Conservation (phyloP, 1,140 invertebrate genomes). For the Aplysia californica region DNA sequence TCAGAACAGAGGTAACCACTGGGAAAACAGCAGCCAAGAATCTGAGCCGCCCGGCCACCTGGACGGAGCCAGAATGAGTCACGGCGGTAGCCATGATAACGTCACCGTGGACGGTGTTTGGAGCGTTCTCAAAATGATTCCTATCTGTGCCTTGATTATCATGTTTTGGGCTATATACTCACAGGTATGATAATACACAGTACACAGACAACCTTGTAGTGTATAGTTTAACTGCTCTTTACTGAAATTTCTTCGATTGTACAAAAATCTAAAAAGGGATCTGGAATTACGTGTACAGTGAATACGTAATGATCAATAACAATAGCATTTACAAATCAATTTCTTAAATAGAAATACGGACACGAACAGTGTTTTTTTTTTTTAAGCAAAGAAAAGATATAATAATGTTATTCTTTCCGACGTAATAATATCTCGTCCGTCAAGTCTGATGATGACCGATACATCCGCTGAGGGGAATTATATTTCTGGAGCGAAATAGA, state of each 20-base stretch:
- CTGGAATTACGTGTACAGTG: not conserved
- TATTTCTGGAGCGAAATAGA: too few species aligned
- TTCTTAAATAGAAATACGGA: not conserved
- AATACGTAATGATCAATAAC: not conserved
- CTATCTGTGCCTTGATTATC: conserved; percentile 67
- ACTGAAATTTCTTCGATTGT: not conserved
- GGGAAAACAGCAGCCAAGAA: not conserved
- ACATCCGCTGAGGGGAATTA: too few species aligned
- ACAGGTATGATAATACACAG: conserved; percentile 57
- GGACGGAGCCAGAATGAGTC: conserved; percentile 64
- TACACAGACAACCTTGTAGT: too few species aligned
- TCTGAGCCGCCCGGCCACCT: not conserved
- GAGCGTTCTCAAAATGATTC: conserved; percentile 61
- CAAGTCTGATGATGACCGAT: too few species aligned
- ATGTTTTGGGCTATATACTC: conserved; percentile 71
- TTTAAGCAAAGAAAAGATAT: too few species aligned
- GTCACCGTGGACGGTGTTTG: conserved; percentile 69
- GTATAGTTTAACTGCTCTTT: too few species aligned
- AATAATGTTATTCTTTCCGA: too few species aligned
- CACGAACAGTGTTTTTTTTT: not conserved
- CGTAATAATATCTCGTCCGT: too few species aligned
- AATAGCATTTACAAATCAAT: not conserved
- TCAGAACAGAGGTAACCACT: not conserved
- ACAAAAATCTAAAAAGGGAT: not conserved
- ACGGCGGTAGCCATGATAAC: conserved; percentile 68